A percentile compares a stretch with the other conserved stretches of the same genome.
Evolutionary conservation across 2,113 vertebrate species (phyloP).

Genomic region (Odocoileus virginianus): DNA sequence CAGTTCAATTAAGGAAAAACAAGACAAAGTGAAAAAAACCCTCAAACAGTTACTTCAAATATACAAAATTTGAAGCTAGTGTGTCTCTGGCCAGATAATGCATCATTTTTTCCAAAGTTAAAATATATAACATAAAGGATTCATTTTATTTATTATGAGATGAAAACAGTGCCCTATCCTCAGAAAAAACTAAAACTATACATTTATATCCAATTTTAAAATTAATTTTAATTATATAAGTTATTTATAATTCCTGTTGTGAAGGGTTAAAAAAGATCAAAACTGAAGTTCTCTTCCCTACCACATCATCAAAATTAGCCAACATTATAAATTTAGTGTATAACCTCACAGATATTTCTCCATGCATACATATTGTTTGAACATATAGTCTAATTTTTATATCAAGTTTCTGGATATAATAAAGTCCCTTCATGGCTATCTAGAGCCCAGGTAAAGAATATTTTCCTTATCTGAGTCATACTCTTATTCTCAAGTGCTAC

Average conservation of each 20-base stretch:
- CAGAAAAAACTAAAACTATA: neutral
- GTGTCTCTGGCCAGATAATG: neutral
- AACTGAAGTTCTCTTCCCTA: neutral
- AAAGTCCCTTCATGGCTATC: neutral
- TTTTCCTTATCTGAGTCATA: neutral
- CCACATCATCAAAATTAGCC: neutral
- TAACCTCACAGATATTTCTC: neutral
- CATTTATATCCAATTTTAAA: neutral
- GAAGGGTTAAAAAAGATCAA: neutral
- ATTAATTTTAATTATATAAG: constrained; percentile 2
- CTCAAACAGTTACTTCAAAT: neutral
- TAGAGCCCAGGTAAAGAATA: neutral
- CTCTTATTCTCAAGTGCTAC: neutral
- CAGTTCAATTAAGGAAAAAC: neutral
- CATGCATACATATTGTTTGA: neutral
- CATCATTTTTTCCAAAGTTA: neutral
- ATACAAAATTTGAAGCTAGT: neutral
- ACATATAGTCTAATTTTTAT: neutral
- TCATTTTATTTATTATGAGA: neutral
- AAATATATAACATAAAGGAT: neutral
- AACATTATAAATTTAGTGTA: neutral
- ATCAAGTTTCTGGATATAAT: neutral
- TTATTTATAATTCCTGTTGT: neutral
- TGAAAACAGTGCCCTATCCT: neutral
- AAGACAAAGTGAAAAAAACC: neutral